These are phyloP conservation scores for Trogon melanurus DNA, from an alignment of 2,113 vertebrate genomes.

Conservation along the genomic window DNA sequence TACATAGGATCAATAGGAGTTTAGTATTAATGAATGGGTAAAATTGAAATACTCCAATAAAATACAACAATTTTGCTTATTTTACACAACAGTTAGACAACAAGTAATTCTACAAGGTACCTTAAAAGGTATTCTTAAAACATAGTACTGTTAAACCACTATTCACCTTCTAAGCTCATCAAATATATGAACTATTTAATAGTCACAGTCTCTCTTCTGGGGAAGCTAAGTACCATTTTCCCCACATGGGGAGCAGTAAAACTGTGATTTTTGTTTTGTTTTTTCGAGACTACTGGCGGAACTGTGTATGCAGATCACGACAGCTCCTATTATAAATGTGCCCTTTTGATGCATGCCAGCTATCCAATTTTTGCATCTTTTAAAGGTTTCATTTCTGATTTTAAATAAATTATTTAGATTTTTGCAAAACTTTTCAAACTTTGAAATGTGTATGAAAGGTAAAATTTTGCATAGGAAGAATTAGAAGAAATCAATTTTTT, in stretches of 20 bases:
- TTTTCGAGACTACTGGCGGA: not conserved
- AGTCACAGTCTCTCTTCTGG: not conserved
- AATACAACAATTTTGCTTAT: not conserved
- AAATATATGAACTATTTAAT: not conserved
- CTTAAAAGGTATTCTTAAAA: not conserved
- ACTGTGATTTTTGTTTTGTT: no score
- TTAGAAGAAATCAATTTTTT: not conserved
- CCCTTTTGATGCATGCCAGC: not conserved
- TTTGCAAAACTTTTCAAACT: not conserved
- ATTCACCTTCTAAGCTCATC: not conserved
- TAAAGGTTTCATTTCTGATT: not conserved
- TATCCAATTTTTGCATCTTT: not conserved
- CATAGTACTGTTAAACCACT: not conserved
- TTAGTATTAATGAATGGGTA: not conserved
- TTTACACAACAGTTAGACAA: not conserved
- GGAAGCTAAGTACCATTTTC: not conserved
- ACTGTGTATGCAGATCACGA: not conserved
- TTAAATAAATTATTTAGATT: not conserved
- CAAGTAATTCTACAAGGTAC: not conserved
- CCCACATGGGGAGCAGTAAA: not conserved
- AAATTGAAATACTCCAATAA: not conserved
- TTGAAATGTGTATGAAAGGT: not conserved
- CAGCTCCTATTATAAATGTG: not conserved
- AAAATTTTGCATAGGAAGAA: not conserved
- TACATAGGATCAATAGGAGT: not conserved